phyloP scores from a whole-genome alignment of 2,888 invertebrate species.

The Maniola hyperantus region DNA sequence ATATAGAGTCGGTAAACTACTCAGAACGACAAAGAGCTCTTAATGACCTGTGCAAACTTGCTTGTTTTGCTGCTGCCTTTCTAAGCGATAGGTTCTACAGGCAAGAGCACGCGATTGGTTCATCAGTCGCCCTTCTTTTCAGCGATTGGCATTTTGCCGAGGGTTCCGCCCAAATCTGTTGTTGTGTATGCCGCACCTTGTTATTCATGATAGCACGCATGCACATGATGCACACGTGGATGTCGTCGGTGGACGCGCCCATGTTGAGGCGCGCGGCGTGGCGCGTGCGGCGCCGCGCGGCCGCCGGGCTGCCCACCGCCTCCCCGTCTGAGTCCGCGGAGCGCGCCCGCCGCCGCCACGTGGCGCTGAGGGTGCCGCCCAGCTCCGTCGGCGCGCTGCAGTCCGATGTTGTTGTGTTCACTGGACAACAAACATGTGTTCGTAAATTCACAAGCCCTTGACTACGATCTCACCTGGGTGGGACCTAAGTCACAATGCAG shows the following conservation, averaged over 20 bases:
- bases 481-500: too few species aligned
- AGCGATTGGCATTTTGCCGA: too few species aligned
- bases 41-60: too few species aligned
- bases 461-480: too few species aligned
- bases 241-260: conserved; percentile 98
- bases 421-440: conserved; percentile 40
- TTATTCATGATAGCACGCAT: conserved; percentile 99
- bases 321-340: conserved; percentile 68
- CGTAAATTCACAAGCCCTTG: too few species aligned
- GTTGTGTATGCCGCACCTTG: conserved; percentile 82
- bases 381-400: conserved; percentile 64
- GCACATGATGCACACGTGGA: conserved; percentile 99
- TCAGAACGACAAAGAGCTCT: too few species aligned
- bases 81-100: too few species aligned
- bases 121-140: too few species aligned
- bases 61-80: too few species aligned
- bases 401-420: conserved; percentile 73
- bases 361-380: conserved; percentile 62
- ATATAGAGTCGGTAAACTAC: too few species aligned
- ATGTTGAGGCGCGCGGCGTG: conserved; percentile 95
- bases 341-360: conserved; percentile 68
- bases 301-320: conserved; percentile 64
- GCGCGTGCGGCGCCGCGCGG: conserved; percentile 85
- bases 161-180: too few species aligned
- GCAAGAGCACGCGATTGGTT: too few species aligned